Base-by-base conservation (phyloP, 2,888 invertebrate species). In the Brachylomia viminalis region DNA sequence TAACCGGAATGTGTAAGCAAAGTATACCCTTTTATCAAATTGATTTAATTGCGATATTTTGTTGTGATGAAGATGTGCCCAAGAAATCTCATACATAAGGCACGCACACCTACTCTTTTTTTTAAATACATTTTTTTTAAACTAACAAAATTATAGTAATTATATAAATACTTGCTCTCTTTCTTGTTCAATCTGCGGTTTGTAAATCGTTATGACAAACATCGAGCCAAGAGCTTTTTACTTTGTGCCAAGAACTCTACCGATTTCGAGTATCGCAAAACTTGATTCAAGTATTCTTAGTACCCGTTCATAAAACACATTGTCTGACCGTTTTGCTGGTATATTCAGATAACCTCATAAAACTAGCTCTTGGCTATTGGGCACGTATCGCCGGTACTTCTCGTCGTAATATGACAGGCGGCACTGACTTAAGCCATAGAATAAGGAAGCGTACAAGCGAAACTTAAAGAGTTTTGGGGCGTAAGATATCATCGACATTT, bases 311-410 rank as follows among this genome's bases (percentile, higher is more conserved):
- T 62, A 67, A 79, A 79, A 62, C 61, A 61, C 54, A 47, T 79
- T 42, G 23, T 15, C n/a, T 17, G 38, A n/a, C n/a, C 33, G 30
- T 47, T 66, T 72, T 79, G 56, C 52, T 27, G 45, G 8, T 80
- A 23, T 61, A 65, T 79, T 72, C 64, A 65, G 58, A 33, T 45
- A 70, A 56, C 73, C 49, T 80, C 23, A 47, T 79, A 45, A 72
- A 73, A 62, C 27, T 38, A 58, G 49, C 30, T 58, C 52, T 79
- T 67, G 45, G 38, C 74, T 64, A n/a, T n/a, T 67, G 45, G 52
- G 66, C 81, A 80, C 70, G 76, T 80, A 62, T 52, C 70, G 49
- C 20, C 61, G 49, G 61, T 81, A 17, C 61, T 45, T 81, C 38
- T 74, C 23, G 8, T 23, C 20, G 49, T 75, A 81, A 81, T 67